Conservation (phyloP, 1,140 invertebrate genomes). For the Temnothorax nylanderi region DNA sequence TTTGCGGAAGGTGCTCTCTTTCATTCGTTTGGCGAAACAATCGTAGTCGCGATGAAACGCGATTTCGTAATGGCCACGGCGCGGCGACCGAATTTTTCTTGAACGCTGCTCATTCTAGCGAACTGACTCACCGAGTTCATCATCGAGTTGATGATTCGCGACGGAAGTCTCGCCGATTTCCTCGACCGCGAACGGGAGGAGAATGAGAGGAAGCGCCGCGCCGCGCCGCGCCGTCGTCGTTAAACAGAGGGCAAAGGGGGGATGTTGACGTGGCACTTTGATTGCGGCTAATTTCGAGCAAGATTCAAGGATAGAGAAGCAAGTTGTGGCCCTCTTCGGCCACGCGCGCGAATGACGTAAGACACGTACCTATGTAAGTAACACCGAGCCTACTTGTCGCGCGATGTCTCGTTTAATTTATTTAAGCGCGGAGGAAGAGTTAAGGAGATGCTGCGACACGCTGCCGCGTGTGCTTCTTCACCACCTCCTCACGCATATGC, state of each 20-base stretch:
- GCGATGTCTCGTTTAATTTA: constrained; percentile 70
- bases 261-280: constrained; percentile 76
- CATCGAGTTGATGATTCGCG: constrained; percentile 15
- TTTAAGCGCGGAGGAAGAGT: constrained; percentile 66
- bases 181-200: constrained; percentile 20
- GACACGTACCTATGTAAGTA: constrained; percentile 67
- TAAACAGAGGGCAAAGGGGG: not conserved
- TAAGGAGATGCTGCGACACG: constrained; percentile 56
- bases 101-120: not conserved
- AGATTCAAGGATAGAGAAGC: constrained; percentile 75
- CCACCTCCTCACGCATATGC: constrained; percentile 58
- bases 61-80: too few relatives aligned
- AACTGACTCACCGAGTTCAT: constrained; percentile 17
- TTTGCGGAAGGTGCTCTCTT: not conserved
- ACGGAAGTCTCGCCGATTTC: constrained; percentile 63
- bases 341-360: constrained; percentile 67
- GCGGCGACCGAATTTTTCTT: not conserved
- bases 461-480: constrained; percentile 48
- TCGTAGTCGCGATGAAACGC: not conserved
- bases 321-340: constrained; percentile 44
- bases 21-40: not conserved
- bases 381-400: constrained; percentile 60
- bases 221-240: not conserved
- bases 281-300: constrained; percentile 71
- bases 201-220: constrained; percentile 9